These are phyloP conservation scores for Drosophila nigricruria DNA, from an alignment of 2,888 invertebrate genomes.

Conservation along the genomic window DNA sequence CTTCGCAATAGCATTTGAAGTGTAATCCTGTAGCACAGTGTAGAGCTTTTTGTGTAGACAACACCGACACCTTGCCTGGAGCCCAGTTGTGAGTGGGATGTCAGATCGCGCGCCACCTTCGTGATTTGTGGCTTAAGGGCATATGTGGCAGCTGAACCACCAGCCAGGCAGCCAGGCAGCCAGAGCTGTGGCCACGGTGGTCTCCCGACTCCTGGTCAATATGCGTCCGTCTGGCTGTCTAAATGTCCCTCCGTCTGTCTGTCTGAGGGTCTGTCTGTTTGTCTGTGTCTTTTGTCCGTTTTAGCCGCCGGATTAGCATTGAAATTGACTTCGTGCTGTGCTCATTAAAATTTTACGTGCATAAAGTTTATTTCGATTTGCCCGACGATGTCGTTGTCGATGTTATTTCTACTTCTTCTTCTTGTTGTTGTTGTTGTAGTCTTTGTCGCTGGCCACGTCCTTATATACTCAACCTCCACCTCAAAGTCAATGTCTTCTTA, in stretches of 20 bases:
- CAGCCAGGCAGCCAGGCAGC: conserved; percentile 2
- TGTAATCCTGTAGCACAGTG: conserved; percentile 44
- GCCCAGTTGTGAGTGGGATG: conserved; percentile 72
- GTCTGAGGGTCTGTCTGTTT: conserved; percentile 3
- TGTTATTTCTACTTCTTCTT: conserved; percentile 13
- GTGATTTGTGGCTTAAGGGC: conserved; percentile 78
- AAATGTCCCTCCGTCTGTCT: conserved; percentile 10
- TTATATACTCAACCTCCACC: conserved; percentile 50
- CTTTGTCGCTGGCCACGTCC: conserved; percentile 58
- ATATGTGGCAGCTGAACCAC: conserved; percentile 57
- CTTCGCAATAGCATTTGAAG: not conserved
- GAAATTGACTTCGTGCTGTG: conserved; percentile 80
- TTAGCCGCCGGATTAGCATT: conserved; percentile 79
- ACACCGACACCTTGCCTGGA: conserved; percentile 68
- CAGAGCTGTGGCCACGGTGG: conserved; percentile 51
- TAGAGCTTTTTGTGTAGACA: conserved; percentile 23
- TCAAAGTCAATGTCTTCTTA: conserved; percentile 43
- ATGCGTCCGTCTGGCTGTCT: conserved; percentile 21
- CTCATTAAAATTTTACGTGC: conserved; percentile 81
- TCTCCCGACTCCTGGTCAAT: conserved; percentile 68
- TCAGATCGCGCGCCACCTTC: conserved; percentile 78
- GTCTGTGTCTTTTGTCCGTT: conserved; percentile 36
- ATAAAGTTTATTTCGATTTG: conserved; percentile 80
- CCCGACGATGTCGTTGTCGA: conserved; percentile 48
- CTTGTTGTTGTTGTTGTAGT: conserved; percentile 17